Conservation (phyloP, 64 coral and sea anemone genomes). For the Acropora tenuis region DNA sequence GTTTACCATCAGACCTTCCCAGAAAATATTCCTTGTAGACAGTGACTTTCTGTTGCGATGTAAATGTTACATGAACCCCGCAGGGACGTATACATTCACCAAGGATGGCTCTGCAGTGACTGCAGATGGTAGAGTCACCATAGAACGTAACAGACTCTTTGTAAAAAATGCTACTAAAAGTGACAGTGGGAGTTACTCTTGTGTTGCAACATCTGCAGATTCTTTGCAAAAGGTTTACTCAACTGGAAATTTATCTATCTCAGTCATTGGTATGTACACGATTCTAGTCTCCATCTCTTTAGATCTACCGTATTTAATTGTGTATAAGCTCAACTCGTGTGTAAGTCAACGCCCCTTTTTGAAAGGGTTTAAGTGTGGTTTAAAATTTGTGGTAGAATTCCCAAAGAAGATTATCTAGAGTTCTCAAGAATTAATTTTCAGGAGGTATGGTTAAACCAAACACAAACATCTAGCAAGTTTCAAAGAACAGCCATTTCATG, state of each 20-base stretch:
- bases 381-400: too few species aligned
- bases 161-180: conserved; percentile 45
- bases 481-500: too few species aligned
- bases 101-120: conserved; percentile 52
- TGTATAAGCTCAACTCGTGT: too few species aligned
- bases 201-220: conserved; percentile 53
- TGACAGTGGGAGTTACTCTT: conserved; percentile 83
- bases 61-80: conserved; percentile 49
- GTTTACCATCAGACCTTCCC: neutral
- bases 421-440: too few species aligned
- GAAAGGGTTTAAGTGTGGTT: too few species aligned
- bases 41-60: conserved; percentile 27
- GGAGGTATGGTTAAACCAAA: too few species aligned
- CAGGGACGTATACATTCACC: conserved; percentile 54
- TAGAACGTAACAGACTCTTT: conserved; percentile 55
- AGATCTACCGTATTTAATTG: too few species aligned
- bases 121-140: conserved; percentile 12
- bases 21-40: neutral
- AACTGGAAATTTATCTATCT: conserved; percentile 1
- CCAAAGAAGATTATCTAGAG: too few species aligned
- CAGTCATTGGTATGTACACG: conserved; percentile 63
- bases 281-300: too few species aligned
- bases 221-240: conserved; percentile 6
- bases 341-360: too few species aligned
- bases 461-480: too few species aligned